Evolutionary conservation across 2,113 vertebrate genomes (phyloP).

Genomic region (Galeopterus variegatus): DNA sequence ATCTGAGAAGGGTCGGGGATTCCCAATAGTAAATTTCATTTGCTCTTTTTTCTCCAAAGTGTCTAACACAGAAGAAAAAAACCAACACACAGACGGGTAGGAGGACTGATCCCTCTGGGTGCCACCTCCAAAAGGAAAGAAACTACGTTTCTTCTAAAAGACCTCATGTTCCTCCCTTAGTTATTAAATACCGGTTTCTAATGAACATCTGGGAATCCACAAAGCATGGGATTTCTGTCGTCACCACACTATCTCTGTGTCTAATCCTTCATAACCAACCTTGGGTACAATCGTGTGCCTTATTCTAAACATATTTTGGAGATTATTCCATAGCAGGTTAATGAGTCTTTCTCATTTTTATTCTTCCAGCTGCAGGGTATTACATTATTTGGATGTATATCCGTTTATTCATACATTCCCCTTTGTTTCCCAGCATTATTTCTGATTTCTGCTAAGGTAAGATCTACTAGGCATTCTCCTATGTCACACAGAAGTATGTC

Average conservation of each 20-base stretch:
- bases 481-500: no score
- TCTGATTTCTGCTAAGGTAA: no score
- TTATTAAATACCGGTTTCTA: not conserved
- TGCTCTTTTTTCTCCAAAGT: not conserved
- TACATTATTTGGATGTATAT: no score
- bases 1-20: not conserved
- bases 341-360: no score
- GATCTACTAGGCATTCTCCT: no score
- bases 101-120: not conserved
- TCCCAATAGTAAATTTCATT: not conserved
- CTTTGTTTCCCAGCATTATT: no score
- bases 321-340: no score
- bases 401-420: no score
- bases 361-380: no score
- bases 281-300: no score
- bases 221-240: fast-evolving
- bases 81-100: not conserved
- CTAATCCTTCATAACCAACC: not conserved
- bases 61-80: not conserved
- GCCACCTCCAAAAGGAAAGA: not conserved
- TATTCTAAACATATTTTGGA: no score
- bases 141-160: not conserved
- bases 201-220: not conserved
- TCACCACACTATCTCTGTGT: no score
- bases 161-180: not conserved